Evolutionary conservation across 2,888 invertebrate genomes (phyloP).

Genomic region (Hyppa rectilinea): DNA sequence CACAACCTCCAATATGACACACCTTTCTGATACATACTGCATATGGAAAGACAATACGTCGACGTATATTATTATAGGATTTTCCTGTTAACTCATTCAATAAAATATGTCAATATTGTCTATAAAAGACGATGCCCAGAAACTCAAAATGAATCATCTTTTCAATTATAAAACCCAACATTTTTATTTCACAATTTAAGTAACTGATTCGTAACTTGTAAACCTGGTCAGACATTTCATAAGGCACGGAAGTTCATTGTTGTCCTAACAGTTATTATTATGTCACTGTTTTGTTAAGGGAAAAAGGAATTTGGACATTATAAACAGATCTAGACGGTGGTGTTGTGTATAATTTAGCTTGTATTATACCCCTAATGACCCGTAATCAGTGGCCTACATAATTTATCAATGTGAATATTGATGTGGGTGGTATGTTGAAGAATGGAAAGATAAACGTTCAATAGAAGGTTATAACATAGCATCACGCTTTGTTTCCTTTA

Average conservation of each 20-base stretch:
- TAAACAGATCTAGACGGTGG: conserved; percentile 31
- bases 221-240: conserved; percentile 15
- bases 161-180: conserved; percentile 1
- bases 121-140: not conserved
- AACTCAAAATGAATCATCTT: not conserved
- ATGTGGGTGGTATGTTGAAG: conserved; percentile 22
- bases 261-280: conserved; percentile 1
- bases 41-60: no score
- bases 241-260: conserved; percentile 32
- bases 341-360: conserved; percentile 30
- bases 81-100: conserved; percentile 13
- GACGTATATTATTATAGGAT: not conserved
- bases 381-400: conserved; percentile 24
- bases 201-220: not conserved
- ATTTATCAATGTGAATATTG: conserved; percentile 23
- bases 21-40: not conserved
- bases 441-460: not conserved
- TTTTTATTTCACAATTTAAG: conserved; percentile 35
- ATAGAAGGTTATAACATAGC: conserved; percentile 2
- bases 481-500: no score
- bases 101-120: not conserved
- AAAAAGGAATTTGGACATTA: conserved; percentile 30
- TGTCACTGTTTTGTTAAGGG: conserved; percentile 14
- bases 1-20: not conserved
- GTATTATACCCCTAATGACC: conserved; percentile 26